A percentile compares a stretch with the other conserved stretches of the same genome.
Conservation (phyloP, 2,888 invertebrate species). For the Malacosoma neustria region DNA sequence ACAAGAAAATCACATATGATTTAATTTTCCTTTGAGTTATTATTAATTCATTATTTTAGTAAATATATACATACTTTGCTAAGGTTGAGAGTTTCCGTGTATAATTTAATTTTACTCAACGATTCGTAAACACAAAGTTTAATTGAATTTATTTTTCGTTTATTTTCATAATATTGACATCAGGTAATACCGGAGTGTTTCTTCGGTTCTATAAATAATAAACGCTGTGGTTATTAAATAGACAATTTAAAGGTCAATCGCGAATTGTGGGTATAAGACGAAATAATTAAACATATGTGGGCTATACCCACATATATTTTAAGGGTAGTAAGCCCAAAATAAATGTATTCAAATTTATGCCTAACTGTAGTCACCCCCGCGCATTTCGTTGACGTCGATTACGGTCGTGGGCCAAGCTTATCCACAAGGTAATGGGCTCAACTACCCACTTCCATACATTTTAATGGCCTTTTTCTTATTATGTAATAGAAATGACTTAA, state of each 20-base stretch:
- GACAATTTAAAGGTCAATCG: background rate
- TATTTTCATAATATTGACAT: background rate
- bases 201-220: background rate
- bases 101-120: background rate
- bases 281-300: too few species aligned
- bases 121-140: background rate
- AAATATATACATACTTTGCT: background rate
- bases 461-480: too few species aligned
- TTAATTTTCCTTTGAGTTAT: background rate
- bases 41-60: background rate
- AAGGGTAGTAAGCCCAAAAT: constrained; percentile 45
- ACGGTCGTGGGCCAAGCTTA: constrained; percentile 14
- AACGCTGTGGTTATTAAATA: background rate
- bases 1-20: background rate
- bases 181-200: background rate
- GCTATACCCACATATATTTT: too few species aligned
- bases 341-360: constrained; percentile 47
- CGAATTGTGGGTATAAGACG: too few species aligned
- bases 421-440: constrained; percentile 8
- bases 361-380: constrained; percentile 53
- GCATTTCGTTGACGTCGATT: constrained; percentile 14
- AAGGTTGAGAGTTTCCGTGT: background rate
- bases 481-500: too few species aligned
- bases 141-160: background rate
- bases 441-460: background rate